A percentile compares a stretch with the other conserved stretches of the same genome.
Conservation (phyloP, 1,140 invertebrate species). For the Paramacrobiotus metropolitanus region DNA sequence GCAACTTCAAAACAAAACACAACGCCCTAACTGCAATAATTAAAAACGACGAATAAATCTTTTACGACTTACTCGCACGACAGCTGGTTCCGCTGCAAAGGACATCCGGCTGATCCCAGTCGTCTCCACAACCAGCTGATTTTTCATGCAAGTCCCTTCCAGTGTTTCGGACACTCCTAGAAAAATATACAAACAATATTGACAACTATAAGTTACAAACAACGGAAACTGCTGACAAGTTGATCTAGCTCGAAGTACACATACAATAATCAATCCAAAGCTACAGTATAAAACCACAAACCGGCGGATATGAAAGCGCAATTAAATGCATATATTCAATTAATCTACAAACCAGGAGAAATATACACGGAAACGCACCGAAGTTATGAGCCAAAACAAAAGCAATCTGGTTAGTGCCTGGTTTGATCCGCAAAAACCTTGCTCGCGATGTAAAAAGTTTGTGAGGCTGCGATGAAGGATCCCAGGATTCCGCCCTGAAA, state of each 20-base stretch:
- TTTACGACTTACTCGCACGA: slow-evolving; percentile 15
- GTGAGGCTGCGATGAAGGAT: background rate
- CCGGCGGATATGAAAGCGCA: too few species aligned
- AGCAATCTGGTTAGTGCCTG: slow-evolving; percentile 10
- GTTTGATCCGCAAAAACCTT: slow-evolving; percentile 17
- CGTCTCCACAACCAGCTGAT: slow-evolving; percentile 10
- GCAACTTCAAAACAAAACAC: too few species aligned
- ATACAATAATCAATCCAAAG: too few species aligned
- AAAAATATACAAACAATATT: background rate
- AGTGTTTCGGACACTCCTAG: background rate
- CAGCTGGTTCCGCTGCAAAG: slow-evolving; percentile 18
- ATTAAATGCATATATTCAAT: too few species aligned
- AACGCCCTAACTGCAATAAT: background rate
- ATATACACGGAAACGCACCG: background rate
- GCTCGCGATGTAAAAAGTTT: slow-evolving; percentile 15
- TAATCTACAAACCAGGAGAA: too few species aligned
- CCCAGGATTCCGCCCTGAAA: background rate
- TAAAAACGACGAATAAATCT: background rate
- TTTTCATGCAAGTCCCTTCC: background rate
- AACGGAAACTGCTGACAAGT: background rate
- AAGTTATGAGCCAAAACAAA: background rate
- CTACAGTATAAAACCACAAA: too few species aligned
- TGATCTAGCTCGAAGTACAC: too few species aligned
- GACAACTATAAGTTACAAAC: too few species aligned
- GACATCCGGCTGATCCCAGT: slow-evolving; percentile 16